Conservation (phyloP, 2,797 vertebrate genomes). For the Lepus townsendii region DNA sequence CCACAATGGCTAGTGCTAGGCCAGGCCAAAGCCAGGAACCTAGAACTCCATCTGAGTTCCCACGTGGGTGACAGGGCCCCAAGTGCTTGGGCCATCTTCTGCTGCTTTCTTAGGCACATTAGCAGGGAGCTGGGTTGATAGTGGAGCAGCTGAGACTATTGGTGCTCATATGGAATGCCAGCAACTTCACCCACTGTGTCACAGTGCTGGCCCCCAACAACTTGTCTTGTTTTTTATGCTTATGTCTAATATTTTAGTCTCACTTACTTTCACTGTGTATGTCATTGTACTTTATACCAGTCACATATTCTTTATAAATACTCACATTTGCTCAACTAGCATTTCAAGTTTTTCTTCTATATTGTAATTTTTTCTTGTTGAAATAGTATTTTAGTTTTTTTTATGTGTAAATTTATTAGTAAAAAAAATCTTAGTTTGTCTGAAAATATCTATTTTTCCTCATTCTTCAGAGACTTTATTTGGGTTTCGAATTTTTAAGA, state of each 20-base stretch:
- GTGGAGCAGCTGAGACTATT: too few species aligned
- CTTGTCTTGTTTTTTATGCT: not conserved
- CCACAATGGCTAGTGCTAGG: too few species aligned
- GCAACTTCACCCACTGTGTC: too few species aligned
- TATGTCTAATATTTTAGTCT: not conserved
- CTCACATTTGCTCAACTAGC: not conserved
- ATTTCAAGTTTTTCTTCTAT: not conserved
- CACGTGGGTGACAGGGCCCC: too few species aligned
- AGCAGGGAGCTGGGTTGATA: too few species aligned
- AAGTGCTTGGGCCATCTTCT: too few species aligned
- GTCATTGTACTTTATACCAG: not conserved
- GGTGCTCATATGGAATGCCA: too few species aligned
- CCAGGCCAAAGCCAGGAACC: too few species aligned
- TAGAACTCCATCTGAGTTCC: too few species aligned
- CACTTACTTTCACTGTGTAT: not conserved
- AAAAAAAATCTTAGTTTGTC: not conserved
- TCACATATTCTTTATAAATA: not conserved
- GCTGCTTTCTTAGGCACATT: too few species aligned
- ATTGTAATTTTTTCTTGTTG: constrained; percentile 15
- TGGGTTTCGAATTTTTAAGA: not conserved
- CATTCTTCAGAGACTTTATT: constrained; percentile 17
- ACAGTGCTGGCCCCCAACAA: too few species aligned
- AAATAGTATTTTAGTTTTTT: constrained; percentile 31
- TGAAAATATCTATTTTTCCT: constrained; percentile 38
- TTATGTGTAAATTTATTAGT: not conserved